Base-by-base conservation (phyloP, 53 echinoderm and acorn worm genomes). In the Echinarachnius parma region DNA sequence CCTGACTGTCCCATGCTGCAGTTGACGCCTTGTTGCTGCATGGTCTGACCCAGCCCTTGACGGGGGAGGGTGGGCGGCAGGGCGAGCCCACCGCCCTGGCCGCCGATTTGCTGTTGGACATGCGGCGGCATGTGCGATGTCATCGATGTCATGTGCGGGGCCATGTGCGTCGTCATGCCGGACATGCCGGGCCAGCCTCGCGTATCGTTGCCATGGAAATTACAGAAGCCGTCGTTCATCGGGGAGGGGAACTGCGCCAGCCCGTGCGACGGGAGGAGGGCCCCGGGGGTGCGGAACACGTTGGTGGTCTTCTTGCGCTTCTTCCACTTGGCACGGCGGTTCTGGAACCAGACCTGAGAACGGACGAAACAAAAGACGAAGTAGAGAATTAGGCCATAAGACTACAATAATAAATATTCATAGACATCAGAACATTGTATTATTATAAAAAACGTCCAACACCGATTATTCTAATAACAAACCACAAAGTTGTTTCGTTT, bases 251-350 rank as follows among this genome's bases (percentile, higher is more conserved):
- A 96, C 59, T 96, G 96, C 26, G 96, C 86, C 35, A 96, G 75
- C 27, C 96, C 96, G 66, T 96, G 96, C 11, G 96, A 85, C 29
- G 96, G 96, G 63, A 96, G 85, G 28, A 96, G 77, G 24, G 91
- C 87, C 34, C 96, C 96, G 52, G 96, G 87, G 44, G 96, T 91
- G 25, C 96, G 87, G 78, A 96, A 96, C 48, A 96, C 96, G 53
- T 96, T 96, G 54, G 96, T 96, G 23, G 90, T 87, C 96, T 96
- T 96, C 96, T 96, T 96, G 61, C 96, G 87, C 80, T 96, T 96
- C 91, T 96, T 96, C 96, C 96, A 96, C 77, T 96, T 96, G 25
- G 96, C 96, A 68, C 96, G 91, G 56, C 96, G 91, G 77, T 96
- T 96, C 66, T 96, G 96, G 61, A 96, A 96, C 96, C 96, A 96